Evolutionary conservation across 1,140 invertebrate genomes (phyloP).

Genomic region (Dendroctonus valens): DNA sequence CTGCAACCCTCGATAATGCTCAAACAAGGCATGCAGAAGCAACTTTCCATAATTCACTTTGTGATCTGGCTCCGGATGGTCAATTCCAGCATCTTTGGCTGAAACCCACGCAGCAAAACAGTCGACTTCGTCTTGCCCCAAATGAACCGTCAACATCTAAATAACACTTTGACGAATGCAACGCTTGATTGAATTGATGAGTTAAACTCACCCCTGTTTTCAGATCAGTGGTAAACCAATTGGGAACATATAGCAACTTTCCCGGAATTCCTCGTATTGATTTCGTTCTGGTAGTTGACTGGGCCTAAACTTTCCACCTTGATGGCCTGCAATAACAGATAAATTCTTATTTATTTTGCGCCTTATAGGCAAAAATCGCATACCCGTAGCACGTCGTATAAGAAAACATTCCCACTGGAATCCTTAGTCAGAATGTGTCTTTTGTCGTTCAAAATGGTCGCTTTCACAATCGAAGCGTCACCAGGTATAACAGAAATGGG

Average conservation of each 20-base stretch:
- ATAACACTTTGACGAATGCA: not conserved
- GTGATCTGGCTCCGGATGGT: conserved; percentile 76
- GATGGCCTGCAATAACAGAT: conserved; percentile 60
- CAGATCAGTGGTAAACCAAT: conserved; percentile 99
- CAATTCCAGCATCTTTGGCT: conserved; percentile 88
- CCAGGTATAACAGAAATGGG: conserved; percentile 51
- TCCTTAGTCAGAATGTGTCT: conserved; percentile 96
- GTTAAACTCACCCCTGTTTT: conserved; percentile 85
- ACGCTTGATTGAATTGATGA: not conserved
- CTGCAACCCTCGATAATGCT: conserved; percentile 87
- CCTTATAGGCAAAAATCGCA: conserved; percentile 7
- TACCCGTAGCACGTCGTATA: conserved; percentile 95
- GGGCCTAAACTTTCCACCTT: conserved; percentile 91
- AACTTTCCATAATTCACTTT: conserved; percentile 97
- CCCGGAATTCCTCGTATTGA: conserved; percentile 75
- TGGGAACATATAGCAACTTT: conserved; percentile 95
- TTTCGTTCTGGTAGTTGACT: conserved; percentile 92
- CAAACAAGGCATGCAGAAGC: conserved; percentile 89
- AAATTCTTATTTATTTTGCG: conserved; percentile 7
- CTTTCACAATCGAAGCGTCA: conserved; percentile 46
- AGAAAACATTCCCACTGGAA: conserved; percentile 90
- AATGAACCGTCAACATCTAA: conserved; percentile 94
- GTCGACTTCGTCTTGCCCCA: conserved; percentile 96
- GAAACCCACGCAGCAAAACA: conserved; percentile 98
- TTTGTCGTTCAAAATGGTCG: conserved; percentile 91